A percentile compares a stretch with the other conserved stretches of the same genome.
phyloP scores from a whole-genome alignment of 2,113 vertebrate genomes.

The Leptobrachium leishanense region DNA sequence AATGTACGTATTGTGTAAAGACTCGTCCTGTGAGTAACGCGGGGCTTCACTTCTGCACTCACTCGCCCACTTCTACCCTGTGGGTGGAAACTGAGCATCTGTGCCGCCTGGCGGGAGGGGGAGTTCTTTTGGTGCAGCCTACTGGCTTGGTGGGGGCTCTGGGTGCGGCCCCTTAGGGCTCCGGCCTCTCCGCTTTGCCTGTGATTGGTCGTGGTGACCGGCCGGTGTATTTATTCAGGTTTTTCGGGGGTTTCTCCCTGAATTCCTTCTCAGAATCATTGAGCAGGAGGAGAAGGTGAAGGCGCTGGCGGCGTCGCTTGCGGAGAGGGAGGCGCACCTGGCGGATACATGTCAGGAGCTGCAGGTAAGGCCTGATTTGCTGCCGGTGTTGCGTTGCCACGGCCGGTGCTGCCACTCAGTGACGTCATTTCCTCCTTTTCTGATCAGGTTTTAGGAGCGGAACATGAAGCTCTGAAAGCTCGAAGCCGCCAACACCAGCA shows the following conservation, averaged over 20 bases:
- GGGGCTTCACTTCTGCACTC: no score
- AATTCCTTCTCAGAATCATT: slow-evolving; percentile 72
- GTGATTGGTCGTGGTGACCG: no score
- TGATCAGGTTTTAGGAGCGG: slow-evolving; percentile 66
- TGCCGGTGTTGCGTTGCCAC: not conserved
- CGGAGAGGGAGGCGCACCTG: slow-evolving; percentile 70
- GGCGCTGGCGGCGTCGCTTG: slow-evolving; percentile 70
- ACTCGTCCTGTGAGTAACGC: no score
- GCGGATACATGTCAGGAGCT: slow-evolving; percentile 70
- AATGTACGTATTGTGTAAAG: slow-evolving; percentile 63
- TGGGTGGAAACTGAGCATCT: no score
- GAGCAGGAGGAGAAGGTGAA: slow-evolving; percentile 78
- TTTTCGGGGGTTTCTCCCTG: no score
- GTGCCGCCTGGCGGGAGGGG: no score
- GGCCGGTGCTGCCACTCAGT: not conserved
- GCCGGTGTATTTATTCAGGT: no score
- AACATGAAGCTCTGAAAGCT: slow-evolving; percentile 66
- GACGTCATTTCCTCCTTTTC: not conserved
- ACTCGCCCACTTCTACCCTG: no score
- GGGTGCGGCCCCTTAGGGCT: no score
- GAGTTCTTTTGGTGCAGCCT: no score
- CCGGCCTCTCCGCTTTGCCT: no score
- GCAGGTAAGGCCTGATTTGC: slow-evolving; percentile 73
- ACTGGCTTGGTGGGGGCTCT: no score
- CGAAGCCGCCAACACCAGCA: slow-evolving; percentile 65